Evolutionary conservation across 1,140 invertebrate genomes (phyloP), one percentile per base, ranked within the genome.

Genomic region (Oryctes rhinoceros): DNA sequence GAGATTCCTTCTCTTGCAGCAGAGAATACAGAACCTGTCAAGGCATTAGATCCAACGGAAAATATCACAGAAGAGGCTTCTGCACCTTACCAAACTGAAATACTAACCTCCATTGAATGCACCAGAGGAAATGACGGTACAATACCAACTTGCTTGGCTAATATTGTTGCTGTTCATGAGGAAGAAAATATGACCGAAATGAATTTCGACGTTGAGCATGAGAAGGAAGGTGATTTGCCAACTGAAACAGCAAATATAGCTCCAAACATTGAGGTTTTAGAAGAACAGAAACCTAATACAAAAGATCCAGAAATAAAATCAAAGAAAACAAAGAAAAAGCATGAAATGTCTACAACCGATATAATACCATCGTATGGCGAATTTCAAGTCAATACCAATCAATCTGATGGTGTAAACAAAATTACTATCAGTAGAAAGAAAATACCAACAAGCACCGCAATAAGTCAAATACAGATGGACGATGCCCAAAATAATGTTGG

Each of bases 361-460:
- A 71, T 71, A n/a, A 59, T 59, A 0, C 65, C 65, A 35, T 24
- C 65, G 1, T 79, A 87, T n/a, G 49, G n/a, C 4, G 49, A 53
- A 53, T 53, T 53, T n/a, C 13, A 53, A 13, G 49, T 53, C 13
- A 53, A 53, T 53, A 53, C 49, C 13, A 53, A 53, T n/a, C 49
- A 53, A 13, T 53, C 49, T 15, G 49, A n/a, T 53, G 49, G 49
- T 11, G n/a, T 71, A 5, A 71, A 71, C 15, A 71, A 71, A 15
- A 71, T 71, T 24, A 71, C 65, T 13, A 9, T 71, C 3, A 71
- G 65, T 10, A 30, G 65, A 24, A 71, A 71, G 24, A 71, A 71
- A 71, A 4, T 71, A 24, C 65, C 65, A 24, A 10, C 24, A 5
- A 71, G 10, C 20, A 35, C 65, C 7, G 65, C 15, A 62, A 18